Base-by-base conservation (phyloP, 1,140 invertebrate species). In the Protaetia brevitarsis region DNA sequence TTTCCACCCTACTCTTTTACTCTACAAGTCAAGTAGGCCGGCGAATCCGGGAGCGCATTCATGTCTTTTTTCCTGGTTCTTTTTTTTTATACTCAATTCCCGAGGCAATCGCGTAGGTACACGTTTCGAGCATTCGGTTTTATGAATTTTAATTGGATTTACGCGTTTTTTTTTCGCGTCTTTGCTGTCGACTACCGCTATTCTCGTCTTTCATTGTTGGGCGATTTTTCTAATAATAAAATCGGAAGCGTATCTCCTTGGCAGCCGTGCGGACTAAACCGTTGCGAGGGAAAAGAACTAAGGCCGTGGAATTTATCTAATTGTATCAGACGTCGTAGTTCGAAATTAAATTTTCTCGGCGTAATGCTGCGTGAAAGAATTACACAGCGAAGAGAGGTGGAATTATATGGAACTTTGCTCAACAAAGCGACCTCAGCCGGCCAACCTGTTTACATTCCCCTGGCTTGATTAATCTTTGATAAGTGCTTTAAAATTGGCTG, bases 141-240 rank as follows among this genome's bases (percentile, higher is more conserved):
- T 51, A 51, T 51, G 41, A 51, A 51, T 51, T 51, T 51, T 51
- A 51, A 51, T 51, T 51, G 41, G 41, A 51, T 51, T 51, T 51
- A 10, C 11, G 41, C 16, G 16, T 23, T 51, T 51, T 51, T 51
- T 51, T 51, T 51, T n/a, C n/a, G n/a, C n/a, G n/a, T n/a, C 41
- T 51, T 11, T 37, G 7, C 41, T 19, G 41, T 8, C n/a, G n/a
- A n/a, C n/a, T n/a, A n/a, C n/a, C n/a, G n/a, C n/a, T n/a, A n/a
- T n/a, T 51, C 26, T 7, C 41, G 41, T 51, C 41, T 51, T 51
- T 51, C 41, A 51, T 51, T 51, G 19, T 51, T 51, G 16, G 41
- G 5, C 41, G 19, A 51, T 51, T 19, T 23, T 23, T 51, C 41
- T 51, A 51, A 51, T 51, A 51, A 51, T 51, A 51, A 51, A 51